Conservation (phyloP, 1,140 invertebrate species). For the Brachionus manjavacas region DNA sequence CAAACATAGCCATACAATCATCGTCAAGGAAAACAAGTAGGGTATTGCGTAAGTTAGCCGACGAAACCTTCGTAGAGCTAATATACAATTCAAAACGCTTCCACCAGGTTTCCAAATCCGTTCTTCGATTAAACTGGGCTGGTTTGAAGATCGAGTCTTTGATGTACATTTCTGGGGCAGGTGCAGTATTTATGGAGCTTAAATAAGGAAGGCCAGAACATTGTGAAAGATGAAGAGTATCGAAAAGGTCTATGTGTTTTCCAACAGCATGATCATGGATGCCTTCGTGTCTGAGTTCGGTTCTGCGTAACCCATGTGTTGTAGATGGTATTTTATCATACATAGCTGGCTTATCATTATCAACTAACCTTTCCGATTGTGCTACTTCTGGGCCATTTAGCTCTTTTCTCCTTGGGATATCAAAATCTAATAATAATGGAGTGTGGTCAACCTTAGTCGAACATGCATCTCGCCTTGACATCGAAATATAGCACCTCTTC, state of each 20-base stretch:
- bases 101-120: neutral
- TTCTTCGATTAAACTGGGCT: neutral
- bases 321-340: no score
- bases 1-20: no score
- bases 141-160: neutral
- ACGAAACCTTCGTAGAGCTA: neutral
- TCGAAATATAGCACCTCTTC: neutral
- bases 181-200: neutral
- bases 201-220: no score
- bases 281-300: no score
- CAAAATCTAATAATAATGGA: neutral
- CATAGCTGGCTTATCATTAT: no score
- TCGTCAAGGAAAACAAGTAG: neutral
- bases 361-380: no score
- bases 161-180: neutral
- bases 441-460: neutral
- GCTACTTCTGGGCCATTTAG: no score
- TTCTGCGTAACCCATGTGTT: no score
- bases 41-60: neutral
- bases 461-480: neutral
- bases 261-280: no score
- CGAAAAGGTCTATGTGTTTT: no score
- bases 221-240: no score
- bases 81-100: neutral
- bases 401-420: neutral